Evolutionary conservation across 2,888 invertebrate species (phyloP).

Genomic region (Synanthedon vespiformis): DNA sequence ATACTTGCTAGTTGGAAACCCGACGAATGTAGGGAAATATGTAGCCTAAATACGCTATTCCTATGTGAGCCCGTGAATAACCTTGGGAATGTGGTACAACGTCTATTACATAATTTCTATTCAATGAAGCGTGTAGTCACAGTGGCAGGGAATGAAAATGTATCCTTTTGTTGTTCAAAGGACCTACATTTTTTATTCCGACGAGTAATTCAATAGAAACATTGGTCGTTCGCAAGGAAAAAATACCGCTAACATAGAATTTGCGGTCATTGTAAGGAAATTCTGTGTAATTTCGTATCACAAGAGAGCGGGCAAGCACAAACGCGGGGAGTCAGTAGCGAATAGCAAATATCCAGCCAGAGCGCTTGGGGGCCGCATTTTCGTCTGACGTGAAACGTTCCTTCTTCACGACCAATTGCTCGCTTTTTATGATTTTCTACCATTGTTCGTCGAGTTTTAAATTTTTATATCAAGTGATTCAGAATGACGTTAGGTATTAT

Average conservation of each 20-base stretch:
- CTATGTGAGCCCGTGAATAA: too few species aligned
- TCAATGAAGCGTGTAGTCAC: not conserved
- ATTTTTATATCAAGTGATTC: not conserved
- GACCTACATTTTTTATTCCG: not conserved
- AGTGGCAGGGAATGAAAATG: not conserved
- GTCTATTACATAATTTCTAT: not conserved
- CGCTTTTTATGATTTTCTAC: slow-evolving; percentile 23
- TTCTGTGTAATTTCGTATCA: slow-evolving; percentile 25
- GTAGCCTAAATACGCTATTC: too few species aligned
- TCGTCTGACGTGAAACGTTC: slow-evolving; percentile 25
- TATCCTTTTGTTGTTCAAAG: not conserved
- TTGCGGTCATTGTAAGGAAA: slow-evolving; percentile 33
- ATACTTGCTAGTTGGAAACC: too few species aligned
- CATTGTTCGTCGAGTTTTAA: not conserved
- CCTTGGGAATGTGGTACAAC: not conserved
- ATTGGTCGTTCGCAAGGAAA: slow-evolving; percentile 16
- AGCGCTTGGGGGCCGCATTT: slow-evolving; percentile 12
- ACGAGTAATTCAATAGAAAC: slow-evolving; percentile 37
- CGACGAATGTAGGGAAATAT: too few species aligned
- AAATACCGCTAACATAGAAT: slow-evolving; percentile 21
- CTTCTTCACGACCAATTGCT: slow-evolving; percentile 31
- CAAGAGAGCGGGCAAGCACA: not conserved
- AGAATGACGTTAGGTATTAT: too few species aligned
- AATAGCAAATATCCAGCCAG: not conserved
- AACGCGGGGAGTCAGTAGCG: not conserved